Conservation (phyloP, 1,140 invertebrate species). For the Campoletis sonorensis region DNA sequence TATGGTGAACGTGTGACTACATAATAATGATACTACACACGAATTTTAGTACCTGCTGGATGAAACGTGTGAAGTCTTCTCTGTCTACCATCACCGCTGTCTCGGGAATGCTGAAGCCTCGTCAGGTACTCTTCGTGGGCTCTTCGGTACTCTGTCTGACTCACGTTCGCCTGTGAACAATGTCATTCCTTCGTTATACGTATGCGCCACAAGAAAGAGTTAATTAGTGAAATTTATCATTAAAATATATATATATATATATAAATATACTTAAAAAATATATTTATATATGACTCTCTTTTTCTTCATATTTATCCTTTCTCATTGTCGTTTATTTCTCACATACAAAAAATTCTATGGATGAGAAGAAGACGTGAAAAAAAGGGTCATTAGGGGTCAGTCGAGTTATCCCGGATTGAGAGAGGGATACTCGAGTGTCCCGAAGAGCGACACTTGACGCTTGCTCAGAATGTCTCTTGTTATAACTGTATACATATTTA, state of each 20-base stretch:
- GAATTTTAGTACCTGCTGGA: constrained; percentile 65
- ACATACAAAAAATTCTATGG: no score
- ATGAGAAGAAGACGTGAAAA: constrained; percentile 27
- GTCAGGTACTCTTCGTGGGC: constrained; percentile 76
- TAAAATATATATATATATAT: neutral
- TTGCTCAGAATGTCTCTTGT: neutral
- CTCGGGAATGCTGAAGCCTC: constrained; percentile 65
- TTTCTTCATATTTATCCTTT: no score
- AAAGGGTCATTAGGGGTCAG: constrained; percentile 37
- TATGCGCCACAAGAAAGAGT: constrained; percentile 22
- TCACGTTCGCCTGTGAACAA: constrained; percentile 75
- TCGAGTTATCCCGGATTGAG: constrained; percentile 19
- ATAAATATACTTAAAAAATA: no score
- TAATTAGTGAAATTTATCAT: constrained; percentile 44
- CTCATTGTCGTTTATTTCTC: no score
- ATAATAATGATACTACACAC: neutral
- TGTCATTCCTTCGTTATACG: constrained; percentile 46
- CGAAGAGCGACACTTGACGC: constrained; percentile 8
- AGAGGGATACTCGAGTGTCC: constrained; percentile 12
- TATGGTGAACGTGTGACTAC: constrained; percentile 28
- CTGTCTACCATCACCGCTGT: constrained; percentile 59
- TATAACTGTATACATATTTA: neutral
- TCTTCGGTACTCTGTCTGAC: constrained; percentile 75
- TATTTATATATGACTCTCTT: neutral
- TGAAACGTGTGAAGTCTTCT: constrained; percentile 72